phyloP scores from a whole-genome alignment of 2,888 invertebrate genomes.

The Sesia bembeciformis region DNA sequence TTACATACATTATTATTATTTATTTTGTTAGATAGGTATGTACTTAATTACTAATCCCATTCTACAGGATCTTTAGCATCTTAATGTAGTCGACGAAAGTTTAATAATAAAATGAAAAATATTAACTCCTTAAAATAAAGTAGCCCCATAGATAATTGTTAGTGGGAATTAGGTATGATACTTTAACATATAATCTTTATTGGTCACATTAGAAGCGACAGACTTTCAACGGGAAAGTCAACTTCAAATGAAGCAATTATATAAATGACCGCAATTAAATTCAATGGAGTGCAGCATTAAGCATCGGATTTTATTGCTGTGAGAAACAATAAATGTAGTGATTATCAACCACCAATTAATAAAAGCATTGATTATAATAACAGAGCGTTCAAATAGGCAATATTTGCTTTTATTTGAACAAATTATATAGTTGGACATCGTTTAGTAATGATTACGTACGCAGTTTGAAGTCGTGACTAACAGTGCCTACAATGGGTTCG shows the following conservation, averaged over 20 bases:
- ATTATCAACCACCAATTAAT: constrained; percentile 54
- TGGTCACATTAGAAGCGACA: constrained; percentile 53
- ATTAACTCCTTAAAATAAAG: constrained; percentile 24
- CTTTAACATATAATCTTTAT: constrained; percentile 47
- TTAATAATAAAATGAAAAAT: too few relatives aligned
- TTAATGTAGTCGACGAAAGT: too few relatives aligned
- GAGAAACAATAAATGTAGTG: constrained; percentile 61
- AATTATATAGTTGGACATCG: constrained; percentile 43
- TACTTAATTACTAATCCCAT: too few relatives aligned
- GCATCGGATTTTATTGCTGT: constrained; percentile 56
- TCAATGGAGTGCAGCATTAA: constrained; percentile 54
- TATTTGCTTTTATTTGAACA: constrained; percentile 48
- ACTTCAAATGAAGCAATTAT: constrained; percentile 59
- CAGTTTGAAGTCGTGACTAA: neutral
- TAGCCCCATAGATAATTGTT: constrained; percentile 39
- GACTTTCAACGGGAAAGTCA: constrained; percentile 54
- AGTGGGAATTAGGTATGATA: constrained; percentile 33
- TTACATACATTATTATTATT: too few relatives aligned
- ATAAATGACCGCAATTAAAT: constrained; percentile 65
- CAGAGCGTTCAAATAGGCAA: constrained; percentile 20
- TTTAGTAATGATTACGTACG: constrained; percentile 33
- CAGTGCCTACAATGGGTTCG: neutral
- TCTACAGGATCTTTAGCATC: too few relatives aligned
- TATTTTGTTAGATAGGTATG: too few relatives aligned
- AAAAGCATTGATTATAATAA: constrained; percentile 37